phyloP scores from a whole-genome alignment of 2,113 vertebrate species.

The Micromys minutus region DNA sequence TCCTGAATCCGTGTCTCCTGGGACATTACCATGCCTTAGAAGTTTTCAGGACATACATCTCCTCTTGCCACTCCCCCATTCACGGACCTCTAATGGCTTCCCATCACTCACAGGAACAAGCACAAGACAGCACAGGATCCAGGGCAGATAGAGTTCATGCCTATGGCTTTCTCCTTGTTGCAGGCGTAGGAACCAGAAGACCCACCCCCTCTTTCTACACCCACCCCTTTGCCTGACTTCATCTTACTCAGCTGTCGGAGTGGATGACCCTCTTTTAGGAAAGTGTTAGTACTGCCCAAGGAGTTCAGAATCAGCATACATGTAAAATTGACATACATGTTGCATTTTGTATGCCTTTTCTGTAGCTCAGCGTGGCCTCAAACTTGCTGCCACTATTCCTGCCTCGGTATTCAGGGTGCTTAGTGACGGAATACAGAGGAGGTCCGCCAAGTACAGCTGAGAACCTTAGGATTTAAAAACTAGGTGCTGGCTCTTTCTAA shows the following conservation, averaged over 20 bases:
- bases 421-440: no score
- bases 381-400: no score
- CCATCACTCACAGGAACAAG: not conserved
- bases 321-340: not conserved
- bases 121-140: not conserved
- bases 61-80: not conserved
- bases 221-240: not conserved
- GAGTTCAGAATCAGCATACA: not conserved
- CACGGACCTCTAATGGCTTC: not conserved
- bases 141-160: not conserved
- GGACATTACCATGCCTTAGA: not conserved
- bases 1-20: not conserved
- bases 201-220: not conserved
- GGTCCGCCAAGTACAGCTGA: not conserved
- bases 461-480: constrained; percentile 16
- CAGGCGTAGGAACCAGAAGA: not conserved
- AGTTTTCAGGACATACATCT: not conserved
- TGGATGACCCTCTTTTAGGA: not conserved
- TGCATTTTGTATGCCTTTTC: not conserved
- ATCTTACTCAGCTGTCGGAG: not conserved
- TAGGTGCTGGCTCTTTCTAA: no score
- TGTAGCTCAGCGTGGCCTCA: not conserved
- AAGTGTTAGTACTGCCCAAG: not conserved
- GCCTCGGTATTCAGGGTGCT: not conserved
- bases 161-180: not conserved